Conservation (phyloP, 2,113 vertebrate species). For the Oxyura jamaicensis region DNA sequence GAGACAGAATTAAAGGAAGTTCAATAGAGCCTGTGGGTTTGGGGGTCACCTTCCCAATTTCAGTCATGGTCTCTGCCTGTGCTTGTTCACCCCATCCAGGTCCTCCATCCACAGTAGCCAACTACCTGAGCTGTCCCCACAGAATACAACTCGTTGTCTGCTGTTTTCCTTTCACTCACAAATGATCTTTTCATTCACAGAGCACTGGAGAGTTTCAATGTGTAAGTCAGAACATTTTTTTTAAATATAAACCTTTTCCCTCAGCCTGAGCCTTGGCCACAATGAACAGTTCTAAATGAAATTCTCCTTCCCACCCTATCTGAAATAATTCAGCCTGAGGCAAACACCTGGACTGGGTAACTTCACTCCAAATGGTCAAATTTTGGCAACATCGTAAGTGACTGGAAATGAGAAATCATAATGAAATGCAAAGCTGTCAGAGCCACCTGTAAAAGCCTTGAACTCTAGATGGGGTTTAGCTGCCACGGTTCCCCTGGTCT, state of each 20-base stretch:
- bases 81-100: neutral
- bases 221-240: neutral
- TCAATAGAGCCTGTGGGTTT: neutral
- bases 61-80: neutral
- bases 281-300: neutral
- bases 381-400: slow-evolving; percentile 18
- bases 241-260: neutral
- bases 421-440: neutral
- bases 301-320: neutral
- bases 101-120: neutral
- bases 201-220: neutral
- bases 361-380: slow-evolving; percentile 30
- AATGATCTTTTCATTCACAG: neutral
- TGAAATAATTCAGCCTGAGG: slow-evolving; percentile 25
- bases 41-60: neutral
- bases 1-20: slow-evolving; percentile 24
- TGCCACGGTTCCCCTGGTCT: neutral
- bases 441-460: slow-evolving; percentile 15
- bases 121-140: neutral
- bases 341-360: slow-evolving; percentile 57
- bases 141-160: neutral
- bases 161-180: neutral
- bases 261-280: neutral
- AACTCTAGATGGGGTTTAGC: neutral
- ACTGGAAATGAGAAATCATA: slow-evolving; percentile 8